phyloP scores from a whole-genome alignment of 1,140 invertebrate genomes.

The Bombus sylvicola region DNA sequence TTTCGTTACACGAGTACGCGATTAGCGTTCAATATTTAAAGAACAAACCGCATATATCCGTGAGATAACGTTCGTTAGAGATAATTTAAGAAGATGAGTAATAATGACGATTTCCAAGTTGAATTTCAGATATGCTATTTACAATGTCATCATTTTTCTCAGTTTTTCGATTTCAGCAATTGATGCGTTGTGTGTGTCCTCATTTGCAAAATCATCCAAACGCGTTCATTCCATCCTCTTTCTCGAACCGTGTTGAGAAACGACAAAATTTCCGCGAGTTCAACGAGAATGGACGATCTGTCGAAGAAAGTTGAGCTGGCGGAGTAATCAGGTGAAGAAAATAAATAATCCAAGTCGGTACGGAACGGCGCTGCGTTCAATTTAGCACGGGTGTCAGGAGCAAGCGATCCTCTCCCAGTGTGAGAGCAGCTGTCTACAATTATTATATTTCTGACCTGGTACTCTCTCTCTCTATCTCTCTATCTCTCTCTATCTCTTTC shows the following conservation, averaged over 20 bases:
- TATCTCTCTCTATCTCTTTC: background rate
- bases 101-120: too few relatives aligned
- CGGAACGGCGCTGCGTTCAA: conserved; percentile 48
- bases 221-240: background rate
- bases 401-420: conserved; percentile 57
- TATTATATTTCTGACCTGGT: conserved; percentile 65
- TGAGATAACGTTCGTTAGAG: too few relatives aligned
- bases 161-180: too few relatives aligned
- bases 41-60: too few relatives aligned
- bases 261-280: background rate
- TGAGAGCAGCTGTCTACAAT: conserved; percentile 66
- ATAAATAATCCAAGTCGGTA: conserved; percentile 55
- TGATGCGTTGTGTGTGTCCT: too few relatives aligned
- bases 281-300: background rate
- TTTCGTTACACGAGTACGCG: too few relatives aligned
- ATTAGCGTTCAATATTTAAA: too few relatives aligned
- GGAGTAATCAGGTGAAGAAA: conserved; percentile 24
- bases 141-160: too few relatives aligned
- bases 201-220: too few relatives aligned
- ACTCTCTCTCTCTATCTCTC: conserved; percentile 9
- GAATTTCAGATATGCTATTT: too few relatives aligned
- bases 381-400: conserved; percentile 64
- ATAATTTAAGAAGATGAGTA: too few relatives aligned
- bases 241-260: background rate
- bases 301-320: conserved; percentile 14